phyloP scores from a whole-genome alignment of 2,888 invertebrate species.

The Eupsilia transversa region DNA sequence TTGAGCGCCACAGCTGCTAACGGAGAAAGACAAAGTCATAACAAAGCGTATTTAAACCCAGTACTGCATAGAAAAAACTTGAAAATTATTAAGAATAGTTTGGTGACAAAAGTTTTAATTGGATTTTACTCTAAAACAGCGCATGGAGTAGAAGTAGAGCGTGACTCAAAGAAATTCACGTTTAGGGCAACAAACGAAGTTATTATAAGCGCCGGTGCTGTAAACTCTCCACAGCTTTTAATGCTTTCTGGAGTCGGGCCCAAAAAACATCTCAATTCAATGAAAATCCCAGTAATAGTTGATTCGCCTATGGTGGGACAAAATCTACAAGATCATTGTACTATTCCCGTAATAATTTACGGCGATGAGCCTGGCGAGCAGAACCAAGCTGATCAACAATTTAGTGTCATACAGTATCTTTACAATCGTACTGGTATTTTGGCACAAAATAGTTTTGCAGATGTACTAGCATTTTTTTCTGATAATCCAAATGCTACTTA shows the following conservation, averaged over 20 bases:
- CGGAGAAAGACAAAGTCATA: slow-evolving; percentile 90
- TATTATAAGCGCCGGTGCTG: slow-evolving; percentile 85
- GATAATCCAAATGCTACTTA: slow-evolving; percentile 71
- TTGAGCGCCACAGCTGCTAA: slow-evolving; percentile 84
- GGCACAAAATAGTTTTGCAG: slow-evolving; percentile 87
- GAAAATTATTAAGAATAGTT: slow-evolving; percentile 71
- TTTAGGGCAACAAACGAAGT: slow-evolving; percentile 81
- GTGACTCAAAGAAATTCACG: slow-evolving; percentile 72
- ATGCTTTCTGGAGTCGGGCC: slow-evolving; percentile 89
- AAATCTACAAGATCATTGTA: slow-evolving; percentile 89
- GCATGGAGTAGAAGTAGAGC: slow-evolving; percentile 78
- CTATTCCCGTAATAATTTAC: slow-evolving; percentile 80
- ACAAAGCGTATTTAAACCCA: slow-evolving; percentile 87
- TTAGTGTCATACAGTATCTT: slow-evolving; percentile 86
- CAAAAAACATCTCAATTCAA: slow-evolving; percentile 76
- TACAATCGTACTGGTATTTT: slow-evolving; percentile 88
- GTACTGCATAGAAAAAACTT: slow-evolving; percentile 74
- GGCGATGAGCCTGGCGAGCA: slow-evolving; percentile 74
- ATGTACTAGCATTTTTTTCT: slow-evolving; percentile 83
- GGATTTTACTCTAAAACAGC: slow-evolving; percentile 19
- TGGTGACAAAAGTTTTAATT: slow-evolving; percentile 56
- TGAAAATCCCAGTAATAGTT: slow-evolving; percentile 80
- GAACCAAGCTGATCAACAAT: slow-evolving; percentile 68
- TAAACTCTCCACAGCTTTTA: slow-evolving; percentile 88
- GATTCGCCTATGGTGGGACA: slow-evolving; percentile 87